Evolutionary conservation across 1,140 invertebrate species (phyloP).

Genomic region (Eciton burchellii): DNA sequence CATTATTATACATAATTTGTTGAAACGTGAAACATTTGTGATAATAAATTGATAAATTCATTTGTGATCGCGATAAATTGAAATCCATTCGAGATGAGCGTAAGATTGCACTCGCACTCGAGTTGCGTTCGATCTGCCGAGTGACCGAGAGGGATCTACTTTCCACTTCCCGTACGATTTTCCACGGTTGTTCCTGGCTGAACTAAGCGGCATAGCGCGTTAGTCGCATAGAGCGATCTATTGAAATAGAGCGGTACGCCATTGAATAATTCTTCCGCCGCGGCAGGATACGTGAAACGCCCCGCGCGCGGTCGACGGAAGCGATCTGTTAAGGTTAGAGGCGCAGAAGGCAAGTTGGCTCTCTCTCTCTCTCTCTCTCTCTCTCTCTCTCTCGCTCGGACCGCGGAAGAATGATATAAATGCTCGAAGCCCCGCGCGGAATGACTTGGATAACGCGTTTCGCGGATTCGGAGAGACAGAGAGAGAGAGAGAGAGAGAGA

Average conservation of each 20-base stretch:
- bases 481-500: too few species aligned
- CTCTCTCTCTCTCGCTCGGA: conserved; percentile 76
- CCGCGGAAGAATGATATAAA: conserved; percentile 70
- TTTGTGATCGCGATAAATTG: too few species aligned
- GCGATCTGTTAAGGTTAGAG: conserved; percentile 77
- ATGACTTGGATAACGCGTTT: conserved; percentile 1
- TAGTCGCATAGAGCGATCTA: conserved; percentile 48
- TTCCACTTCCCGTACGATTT: conserved; percentile 3
- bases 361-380: too few species aligned
- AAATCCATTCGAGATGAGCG: too few species aligned
- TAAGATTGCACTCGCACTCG: neutral
- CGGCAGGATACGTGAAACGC: conserved; percentile 55
- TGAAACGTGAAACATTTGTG: too few species aligned
- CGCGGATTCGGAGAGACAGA: neutral
- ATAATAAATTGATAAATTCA: too few species aligned
- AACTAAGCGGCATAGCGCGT: neutral
- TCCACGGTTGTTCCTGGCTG: neutral
- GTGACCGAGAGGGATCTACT: neutral
- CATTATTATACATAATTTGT: too few species aligned
- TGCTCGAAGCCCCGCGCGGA: conserved; percentile 37
- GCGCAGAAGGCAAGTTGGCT: conserved; percentile 75
- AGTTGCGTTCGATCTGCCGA: neutral
- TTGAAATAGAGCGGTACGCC: conserved; percentile 62
- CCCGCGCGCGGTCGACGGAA: conserved; percentile 72
- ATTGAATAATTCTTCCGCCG: conserved; percentile 75